Base-by-base conservation (phyloP, 2,113 vertebrate genomes). In the Nerophis ophidion region DNA sequence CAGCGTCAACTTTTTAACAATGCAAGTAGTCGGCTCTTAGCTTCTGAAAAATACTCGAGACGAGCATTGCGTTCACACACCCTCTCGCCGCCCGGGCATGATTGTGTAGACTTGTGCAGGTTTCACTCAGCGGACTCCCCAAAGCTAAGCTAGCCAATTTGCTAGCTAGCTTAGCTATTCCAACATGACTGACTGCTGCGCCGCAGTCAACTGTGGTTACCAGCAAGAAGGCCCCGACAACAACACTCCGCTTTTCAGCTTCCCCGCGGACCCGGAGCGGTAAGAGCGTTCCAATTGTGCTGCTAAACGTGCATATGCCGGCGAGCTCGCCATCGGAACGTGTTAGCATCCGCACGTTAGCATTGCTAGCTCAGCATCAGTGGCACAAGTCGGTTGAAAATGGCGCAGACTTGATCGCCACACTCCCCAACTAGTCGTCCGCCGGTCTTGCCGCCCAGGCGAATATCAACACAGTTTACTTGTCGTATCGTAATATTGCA, bases 171-270 rank as follows among this genome's bases (percentile, higher is more conserved):
- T 75, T 73, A 81, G 77, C 80, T 77, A n/a, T n/a, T 84, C 82
- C 86, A 90, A 91, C 81, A 94, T 94, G 92, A 92, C 90, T 81
- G 91, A 93, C 76, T 90, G 91, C 89, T 96, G 95, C 81, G 95
- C 94, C 61, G 94, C 94, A 79, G 90, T 91, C 63, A 92, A 92
- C 75, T 97, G 95, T 88, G 94, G 90, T 73, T 89, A 74, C 16
- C 66, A 75, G 34, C 75, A 17, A 64, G 79, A 84, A 75, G 90
- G 83, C 62, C 82, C 89, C 63, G 91, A 87, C n/a, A 77, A 86
- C 60, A 83, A 82, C 56, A 58, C 89, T 66, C 81, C 88, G 45
- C 92, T 94, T 72, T 93, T 94, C 83, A 90, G 86, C 56, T 92
- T 94, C 26, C 92, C 89, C 0, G 53, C 86, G 69, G 91, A 92